Base-by-base conservation (phyloP, 2,797 vertebrate genomes). In the Scleropages formosus region DNA sequence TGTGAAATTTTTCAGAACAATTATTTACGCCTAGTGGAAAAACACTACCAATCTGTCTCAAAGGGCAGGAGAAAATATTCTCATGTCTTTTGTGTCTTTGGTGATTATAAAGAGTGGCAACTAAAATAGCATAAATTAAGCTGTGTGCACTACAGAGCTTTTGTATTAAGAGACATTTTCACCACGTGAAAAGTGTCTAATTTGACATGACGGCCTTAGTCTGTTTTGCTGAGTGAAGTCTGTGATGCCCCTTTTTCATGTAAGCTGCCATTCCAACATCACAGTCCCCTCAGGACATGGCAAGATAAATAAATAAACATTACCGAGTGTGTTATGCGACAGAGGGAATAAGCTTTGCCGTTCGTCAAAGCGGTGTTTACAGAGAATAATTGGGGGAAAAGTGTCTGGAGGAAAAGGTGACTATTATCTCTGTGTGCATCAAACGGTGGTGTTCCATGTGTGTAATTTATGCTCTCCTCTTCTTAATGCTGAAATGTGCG, bases 1-100 rank as follows among this genome's bases (percentile, higher is more conserved):
- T 81, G 82, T 81, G n/a, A n/a, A 82, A 82, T 81, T 76, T 78
- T 79, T 82, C 78, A 80, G 88, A 79, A 81, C 72, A 31, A 85
- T 86, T 86, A 85, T 86, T 87, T 84, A 83, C 82, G 75, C 56
- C 20, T 80, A 80, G 24, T 76, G 56, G 22, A 63, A 71, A 51
- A 59, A 72, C 20, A 72, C 24, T 16, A 39, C 49, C 22, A 9
- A 59, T n/a, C n/a, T 72, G 31, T 46, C 69, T 46, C 13, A 31
- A n/a, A 44, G 18, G 51, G 12, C 18, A 44, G 20, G 22, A 53
- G 60, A 59, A 77, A 31, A 56, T 18, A 44, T 66, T 67, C 74
- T 59, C 10, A 12, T 26, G 39, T 49, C 15, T 31, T 56, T 59
- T 24, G 39, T 44, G 16, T 59, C 24, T 20, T 59, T 44, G 46